phyloP scores from a whole-genome alignment of 2,113 vertebrate genomes.

The Heterochromis multidens region DNA sequence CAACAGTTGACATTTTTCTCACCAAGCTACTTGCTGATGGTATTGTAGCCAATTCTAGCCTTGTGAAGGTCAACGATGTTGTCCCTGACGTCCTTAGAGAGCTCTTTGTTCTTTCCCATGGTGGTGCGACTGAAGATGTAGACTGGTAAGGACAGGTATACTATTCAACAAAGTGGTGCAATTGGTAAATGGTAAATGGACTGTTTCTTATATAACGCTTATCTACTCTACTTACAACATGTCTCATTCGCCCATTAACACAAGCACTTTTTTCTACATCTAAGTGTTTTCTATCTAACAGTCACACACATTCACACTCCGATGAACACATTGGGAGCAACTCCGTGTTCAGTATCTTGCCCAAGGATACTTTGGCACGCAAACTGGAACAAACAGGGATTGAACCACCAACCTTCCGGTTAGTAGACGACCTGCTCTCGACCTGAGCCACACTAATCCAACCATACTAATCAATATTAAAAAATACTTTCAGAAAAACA shows the following conservation, averaged over 20 bases:
- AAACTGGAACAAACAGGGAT: neutral
- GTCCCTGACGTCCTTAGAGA: neutral
- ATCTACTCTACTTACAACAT: neutral
- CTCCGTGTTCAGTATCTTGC: neutral
- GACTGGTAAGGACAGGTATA: neutral
- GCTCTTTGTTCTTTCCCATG: fast-evolving
- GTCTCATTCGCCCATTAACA: no score
- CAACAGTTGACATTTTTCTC: neutral
- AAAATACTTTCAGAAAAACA: neutral
- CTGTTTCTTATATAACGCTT: neutral
- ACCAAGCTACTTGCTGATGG: neutral
- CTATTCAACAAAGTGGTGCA: neutral
- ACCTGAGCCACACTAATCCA: neutral
- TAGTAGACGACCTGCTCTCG: neutral
- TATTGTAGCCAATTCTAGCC: fast-evolving
- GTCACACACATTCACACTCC: neutral
- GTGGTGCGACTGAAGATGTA: neutral
- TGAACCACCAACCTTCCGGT: neutral
- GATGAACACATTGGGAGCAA: neutral
- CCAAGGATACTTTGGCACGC: neutral
- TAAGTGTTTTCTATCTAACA: neutral
- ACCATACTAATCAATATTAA: neutral
- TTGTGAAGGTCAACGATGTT: neutral
- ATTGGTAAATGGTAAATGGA: fast-evolving
- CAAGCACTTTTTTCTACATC: neutral